Conservation (phyloP, 1,140 invertebrate species). For the Centruroides vittatus region DNA sequence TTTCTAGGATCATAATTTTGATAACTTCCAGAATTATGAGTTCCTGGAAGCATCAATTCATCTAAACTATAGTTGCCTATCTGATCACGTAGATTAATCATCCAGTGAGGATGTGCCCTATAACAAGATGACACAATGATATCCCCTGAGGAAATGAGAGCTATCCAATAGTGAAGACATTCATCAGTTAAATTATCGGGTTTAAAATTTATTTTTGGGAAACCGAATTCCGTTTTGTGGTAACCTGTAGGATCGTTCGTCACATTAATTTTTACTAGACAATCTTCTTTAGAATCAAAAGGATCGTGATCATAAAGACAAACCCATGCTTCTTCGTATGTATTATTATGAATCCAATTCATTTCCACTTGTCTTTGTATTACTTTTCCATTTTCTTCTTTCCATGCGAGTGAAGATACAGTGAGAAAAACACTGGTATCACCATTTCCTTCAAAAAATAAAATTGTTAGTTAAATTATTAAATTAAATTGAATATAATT, state of each 20-base stretch:
- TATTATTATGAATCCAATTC: constrained; percentile 16
- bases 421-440: constrained; percentile 15
- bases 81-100: neutral
- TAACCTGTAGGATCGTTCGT: constrained; percentile 4
- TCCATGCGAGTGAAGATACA: constrained; percentile 12
- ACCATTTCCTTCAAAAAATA: too few relatives aligned
- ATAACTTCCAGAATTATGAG: constrained; percentile 51
- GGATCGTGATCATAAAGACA: constrained; percentile 22
- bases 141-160: constrained; percentile 32
- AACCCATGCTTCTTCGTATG: constrained; percentile 18
- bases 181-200: constrained; percentile 13
- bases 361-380: constrained; percentile 18
- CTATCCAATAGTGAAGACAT: constrained; percentile 34
- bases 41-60: constrained; percentile 47
- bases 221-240: constrained; percentile 6
- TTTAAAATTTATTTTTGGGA: constrained; percentile 9
- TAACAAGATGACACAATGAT: constrained; percentile 40
- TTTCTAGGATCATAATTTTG: constrained; percentile 31
- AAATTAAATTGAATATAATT: too few relatives aligned
- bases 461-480: too few relatives aligned
- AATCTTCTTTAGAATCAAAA: neutral
- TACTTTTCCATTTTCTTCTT: neutral
- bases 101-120: constrained; percentile 36
- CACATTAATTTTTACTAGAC: constrained; percentile 12
- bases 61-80: constrained; percentile 38